A percentile compares a stretch with the other conserved stretches of the same genome.
Conservation (phyloP, 1,140 invertebrate species). For the Drosophila busckii region DNA sequence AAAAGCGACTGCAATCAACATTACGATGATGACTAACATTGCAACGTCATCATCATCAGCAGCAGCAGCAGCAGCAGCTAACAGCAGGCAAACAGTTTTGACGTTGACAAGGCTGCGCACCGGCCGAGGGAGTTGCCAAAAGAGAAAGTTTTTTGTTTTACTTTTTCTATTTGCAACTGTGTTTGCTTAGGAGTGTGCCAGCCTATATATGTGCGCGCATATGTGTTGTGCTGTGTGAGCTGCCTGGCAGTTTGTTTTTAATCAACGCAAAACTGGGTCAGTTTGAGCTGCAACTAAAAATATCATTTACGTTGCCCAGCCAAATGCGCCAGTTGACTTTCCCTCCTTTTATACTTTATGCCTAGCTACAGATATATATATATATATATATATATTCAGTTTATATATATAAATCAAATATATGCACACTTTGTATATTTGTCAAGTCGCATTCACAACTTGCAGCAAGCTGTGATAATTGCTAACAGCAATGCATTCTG, state of each 20-base stretch:
- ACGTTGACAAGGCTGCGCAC: constrained; percentile 37
- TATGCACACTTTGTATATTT: constrained; percentile 10
- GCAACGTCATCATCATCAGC: neutral
- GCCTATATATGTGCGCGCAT: constrained; percentile 8
- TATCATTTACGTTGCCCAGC: constrained; percentile 68
- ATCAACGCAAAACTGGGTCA: constrained; percentile 73
- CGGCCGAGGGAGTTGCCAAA: constrained; percentile 41
- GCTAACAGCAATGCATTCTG: constrained; percentile 26
- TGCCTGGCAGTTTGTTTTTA: constrained; percentile 72
- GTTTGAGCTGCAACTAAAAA: constrained; percentile 72
- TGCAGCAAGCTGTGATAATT: constrained; percentile 38
- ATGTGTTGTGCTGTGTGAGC: constrained; percentile 14
- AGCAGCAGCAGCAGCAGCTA: constrained; percentile 11
- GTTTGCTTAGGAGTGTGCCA: constrained; percentile 40
- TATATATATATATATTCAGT: neutral
- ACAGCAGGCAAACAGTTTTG: constrained; percentile 5
- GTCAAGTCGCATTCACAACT: constrained; percentile 1
- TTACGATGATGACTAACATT: neutral
- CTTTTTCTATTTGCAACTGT: constrained; percentile 18
- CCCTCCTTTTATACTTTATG: constrained; percentile 27
- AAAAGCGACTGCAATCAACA: constrained; percentile 21
- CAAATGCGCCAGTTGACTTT: constrained; percentile 66
- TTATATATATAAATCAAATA: constrained; percentile 9
- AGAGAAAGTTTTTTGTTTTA: constrained; percentile 52
- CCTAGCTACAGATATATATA: neutral